phyloP scores from a whole-genome alignment of 2,888 invertebrate genomes.

The Bursaphelenchus okinawaensis region DNA sequence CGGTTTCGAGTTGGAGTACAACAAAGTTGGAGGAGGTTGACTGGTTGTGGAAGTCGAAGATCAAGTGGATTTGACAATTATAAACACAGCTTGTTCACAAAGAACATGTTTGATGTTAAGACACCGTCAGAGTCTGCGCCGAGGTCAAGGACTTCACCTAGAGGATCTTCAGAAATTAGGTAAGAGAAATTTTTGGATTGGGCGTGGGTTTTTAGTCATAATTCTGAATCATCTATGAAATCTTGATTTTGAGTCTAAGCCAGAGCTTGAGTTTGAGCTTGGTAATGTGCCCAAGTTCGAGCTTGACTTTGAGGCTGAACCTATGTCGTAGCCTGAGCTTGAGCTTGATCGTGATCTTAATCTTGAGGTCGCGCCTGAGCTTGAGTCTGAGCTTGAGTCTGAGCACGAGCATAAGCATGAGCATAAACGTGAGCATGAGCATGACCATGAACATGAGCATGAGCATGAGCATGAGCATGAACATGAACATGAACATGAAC shows the following conservation, averaged over 20 bases:
- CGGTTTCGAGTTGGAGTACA: constrained; percentile 21
- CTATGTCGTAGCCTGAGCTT: background rate
- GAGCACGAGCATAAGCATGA: too few relatives aligned
- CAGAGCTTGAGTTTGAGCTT: too few relatives aligned
- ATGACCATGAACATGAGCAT: too few relatives aligned
- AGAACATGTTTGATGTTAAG: constrained; percentile 5
- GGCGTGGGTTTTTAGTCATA: too few relatives aligned
- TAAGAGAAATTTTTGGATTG: background rate
- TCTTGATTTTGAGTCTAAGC: too few relatives aligned
- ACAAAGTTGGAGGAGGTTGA: background rate
- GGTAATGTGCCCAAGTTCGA: too few relatives aligned
- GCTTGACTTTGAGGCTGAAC: too few relatives aligned
- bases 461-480: too few relatives aligned
- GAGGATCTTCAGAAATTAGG: background rate
- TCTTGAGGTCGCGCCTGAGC: background rate
- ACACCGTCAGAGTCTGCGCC: constrained; percentile 3
- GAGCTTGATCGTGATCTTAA: too few relatives aligned
- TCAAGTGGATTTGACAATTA: constrained; percentile 8
- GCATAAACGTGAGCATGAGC: too few relatives aligned
- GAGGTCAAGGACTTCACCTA: constrained; percentile 4
- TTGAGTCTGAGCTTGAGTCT: background rate
- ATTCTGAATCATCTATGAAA: too few relatives aligned
- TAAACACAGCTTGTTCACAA: constrained; percentile 9
- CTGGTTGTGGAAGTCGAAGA: constrained; percentile 4
- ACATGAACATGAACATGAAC: background rate